Evolutionary conservation across 2,113 vertebrate species (phyloP), one percentile per base, ranked within the genome.

Genomic region (Hippoglossus stenolepis): DNA sequence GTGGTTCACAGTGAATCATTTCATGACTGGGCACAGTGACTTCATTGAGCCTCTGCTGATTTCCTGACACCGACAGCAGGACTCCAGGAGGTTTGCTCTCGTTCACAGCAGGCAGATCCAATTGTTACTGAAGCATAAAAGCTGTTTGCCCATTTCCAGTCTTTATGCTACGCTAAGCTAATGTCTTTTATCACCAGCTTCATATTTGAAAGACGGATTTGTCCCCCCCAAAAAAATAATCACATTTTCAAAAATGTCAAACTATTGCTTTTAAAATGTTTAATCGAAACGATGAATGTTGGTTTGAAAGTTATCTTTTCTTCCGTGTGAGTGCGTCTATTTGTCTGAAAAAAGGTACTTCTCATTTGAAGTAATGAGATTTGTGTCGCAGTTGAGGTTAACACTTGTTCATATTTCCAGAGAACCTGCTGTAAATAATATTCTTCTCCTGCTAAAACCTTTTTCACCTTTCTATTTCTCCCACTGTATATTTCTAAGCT

Each of bases 351-450:
- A 66, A 58, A n/a, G 51, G 31, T 67, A 26, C 73, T 79, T 87
- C 65, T 84, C 28, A 43, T 83, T 84, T 77, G 64, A 85, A 77
- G 62, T 80, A 71, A 73, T 65, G 49, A 63, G 68, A 75, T 79
- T 79, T 75, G 20, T 87, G 66, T 79, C 69, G 73, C 70, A 73
- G 84, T 63, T 23, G 64, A 88, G 67, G 79, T 82, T 66, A 72
- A 75, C 58, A 24, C 59, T 74, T 79, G 38, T 75, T 76, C 38
- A 53, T 72, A 53, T 76, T 61, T 76, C 61, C 24, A 4, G 61
- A 87, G 63, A 75, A 73, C 74, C 49, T 84, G 83, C 75, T 94
- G 93, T 93, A 93, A 90, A 94, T 90, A 89, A 73, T 89, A 58
- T 73, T 85, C 81, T 74, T 87, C 82, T 88, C 56, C 73, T 85